Evolutionary conservation across 2,888 invertebrate genomes (phyloP).

Genomic region (Lasioglossum pauxillum): DNA sequence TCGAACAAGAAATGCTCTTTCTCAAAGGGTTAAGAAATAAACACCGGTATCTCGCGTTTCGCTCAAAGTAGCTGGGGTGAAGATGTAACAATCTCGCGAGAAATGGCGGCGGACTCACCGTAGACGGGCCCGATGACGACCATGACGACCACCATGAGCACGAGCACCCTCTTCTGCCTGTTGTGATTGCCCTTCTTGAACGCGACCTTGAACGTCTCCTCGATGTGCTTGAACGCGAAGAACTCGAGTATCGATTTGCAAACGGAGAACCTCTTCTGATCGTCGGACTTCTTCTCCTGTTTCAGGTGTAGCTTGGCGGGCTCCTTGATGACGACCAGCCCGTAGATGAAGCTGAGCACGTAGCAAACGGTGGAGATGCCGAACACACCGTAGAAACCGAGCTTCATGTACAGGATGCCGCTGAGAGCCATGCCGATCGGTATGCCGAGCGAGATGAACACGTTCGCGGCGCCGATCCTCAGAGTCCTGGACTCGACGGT

Average conservation of each 20-base stretch:
- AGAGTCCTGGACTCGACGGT: constrained; percentile 93
- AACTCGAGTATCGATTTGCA: constrained; percentile 88
- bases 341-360: constrained; percentile 90
- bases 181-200: constrained; percentile 92
- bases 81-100: neutral
- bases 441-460: constrained; percentile 94
- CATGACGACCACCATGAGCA: constrained; percentile 92
- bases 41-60: too few species aligned
- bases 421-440: constrained; percentile 95
- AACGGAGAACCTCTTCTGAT: constrained; percentile 80
- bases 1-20: too few species aligned
- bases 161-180: constrained; percentile 89
- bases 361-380: constrained; percentile 91
- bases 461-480: constrained; percentile 94
- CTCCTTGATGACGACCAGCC: constrained; percentile 90
- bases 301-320: constrained; percentile 80
- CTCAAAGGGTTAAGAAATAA: neutral
- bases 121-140: constrained; percentile 94
- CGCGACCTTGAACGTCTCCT: constrained; percentile 92
- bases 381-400: constrained; percentile 94
- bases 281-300: constrained; percentile 71
- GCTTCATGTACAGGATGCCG: constrained; percentile 91
- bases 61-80: too few species aligned
- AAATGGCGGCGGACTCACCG: constrained; percentile 86
- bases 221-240: constrained; percentile 91